Evolutionary conservation across 2,113 vertebrate species (phyloP).

Genomic region (Rhipidura dahli): DNA sequence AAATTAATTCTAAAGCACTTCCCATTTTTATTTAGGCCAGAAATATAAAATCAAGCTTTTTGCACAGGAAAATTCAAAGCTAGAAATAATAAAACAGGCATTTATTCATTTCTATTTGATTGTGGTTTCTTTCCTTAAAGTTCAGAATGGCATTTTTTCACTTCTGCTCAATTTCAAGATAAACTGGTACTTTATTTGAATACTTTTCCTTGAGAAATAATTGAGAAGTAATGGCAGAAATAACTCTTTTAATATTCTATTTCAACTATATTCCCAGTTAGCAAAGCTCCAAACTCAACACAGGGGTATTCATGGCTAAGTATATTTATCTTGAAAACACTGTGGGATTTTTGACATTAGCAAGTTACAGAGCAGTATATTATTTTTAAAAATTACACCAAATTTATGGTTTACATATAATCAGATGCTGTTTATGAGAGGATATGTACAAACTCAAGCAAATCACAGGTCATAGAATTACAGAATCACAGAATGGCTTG

Average conservation of each 20-base stretch:
- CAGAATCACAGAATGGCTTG: background rate
- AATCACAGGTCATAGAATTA: background rate
- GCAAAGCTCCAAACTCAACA: background rate
- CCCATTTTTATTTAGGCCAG: background rate
- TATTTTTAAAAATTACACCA: background rate
- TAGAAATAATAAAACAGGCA: background rate
- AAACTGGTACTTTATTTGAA: background rate
- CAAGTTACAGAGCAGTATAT: background rate
- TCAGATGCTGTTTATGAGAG: background rate
- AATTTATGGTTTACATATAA: background rate
- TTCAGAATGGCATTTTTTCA: background rate
- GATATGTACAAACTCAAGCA: background rate
- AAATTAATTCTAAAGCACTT: background rate
- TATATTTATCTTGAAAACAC: background rate
- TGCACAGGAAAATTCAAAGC: background rate
- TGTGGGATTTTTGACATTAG: background rate
- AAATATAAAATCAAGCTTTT: background rate
- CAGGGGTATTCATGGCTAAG: background rate
- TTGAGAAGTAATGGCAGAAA: background rate
- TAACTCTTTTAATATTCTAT: background rate
- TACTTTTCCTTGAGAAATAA: background rate
- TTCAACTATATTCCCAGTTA: background rate
- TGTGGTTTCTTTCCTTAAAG: background rate
- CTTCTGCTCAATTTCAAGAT: background rate
- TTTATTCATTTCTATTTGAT: background rate